phyloP scores from a whole-genome alignment of 2,113 vertebrate species.

The Panthera tigris region DNA sequence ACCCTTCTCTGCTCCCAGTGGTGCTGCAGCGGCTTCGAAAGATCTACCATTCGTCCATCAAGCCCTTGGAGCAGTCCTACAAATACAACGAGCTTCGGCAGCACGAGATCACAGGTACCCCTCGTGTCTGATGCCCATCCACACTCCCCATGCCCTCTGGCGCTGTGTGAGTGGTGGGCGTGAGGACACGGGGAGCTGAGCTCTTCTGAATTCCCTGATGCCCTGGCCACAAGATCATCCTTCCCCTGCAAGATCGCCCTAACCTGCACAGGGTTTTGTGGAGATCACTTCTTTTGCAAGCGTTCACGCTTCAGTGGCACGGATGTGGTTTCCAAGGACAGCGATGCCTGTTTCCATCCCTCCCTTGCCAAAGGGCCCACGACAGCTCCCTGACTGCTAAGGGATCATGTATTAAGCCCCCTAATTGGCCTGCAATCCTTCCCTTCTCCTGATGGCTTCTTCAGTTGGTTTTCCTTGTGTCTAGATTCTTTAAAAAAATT shows the following conservation, averaged over 20 bases:
- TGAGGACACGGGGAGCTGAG: rapidly evolving
- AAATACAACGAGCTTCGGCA: slow-evolving; percentile 98
- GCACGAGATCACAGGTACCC: slow-evolving; percentile 97
- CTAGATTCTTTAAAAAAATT: background rate
- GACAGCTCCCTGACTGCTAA: background rate
- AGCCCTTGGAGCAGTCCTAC: slow-evolving; percentile 97
- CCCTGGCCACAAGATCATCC: rapidly evolving
- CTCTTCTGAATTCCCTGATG: background rate
- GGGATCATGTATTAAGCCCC: background rate
- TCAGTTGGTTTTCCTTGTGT: background rate
- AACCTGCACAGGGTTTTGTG: background rate
- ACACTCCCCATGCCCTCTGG: background rate
- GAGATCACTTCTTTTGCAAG: background rate
- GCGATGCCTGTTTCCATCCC: background rate
- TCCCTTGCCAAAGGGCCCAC: background rate
- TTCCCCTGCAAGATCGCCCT: background rate
- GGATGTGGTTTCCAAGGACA: background rate
- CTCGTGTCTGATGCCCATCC: rapidly evolving
- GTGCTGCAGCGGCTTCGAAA: slow-evolving; percentile 93
- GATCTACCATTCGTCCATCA: slow-evolving; percentile 97
- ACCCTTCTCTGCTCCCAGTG: slow-evolving; percentile 77
- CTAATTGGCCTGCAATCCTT: background rate
- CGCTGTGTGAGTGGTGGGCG: background rate
- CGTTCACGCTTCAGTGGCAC: background rate
- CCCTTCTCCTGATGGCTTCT: background rate